phyloP scores from a whole-genome alignment of 1,140 invertebrate genomes.

The Lerema accius region DNA sequence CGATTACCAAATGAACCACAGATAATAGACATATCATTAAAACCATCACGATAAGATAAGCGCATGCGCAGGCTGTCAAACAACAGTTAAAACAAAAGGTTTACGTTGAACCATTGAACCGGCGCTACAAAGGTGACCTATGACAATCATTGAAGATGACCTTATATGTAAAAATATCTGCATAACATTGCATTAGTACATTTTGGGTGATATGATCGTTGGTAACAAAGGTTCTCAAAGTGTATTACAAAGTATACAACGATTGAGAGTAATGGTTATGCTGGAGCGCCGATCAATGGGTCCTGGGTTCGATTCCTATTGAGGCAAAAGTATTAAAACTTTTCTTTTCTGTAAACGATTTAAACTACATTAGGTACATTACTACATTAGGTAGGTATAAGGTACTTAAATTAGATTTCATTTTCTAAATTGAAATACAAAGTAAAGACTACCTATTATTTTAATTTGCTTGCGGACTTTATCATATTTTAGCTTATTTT shows the following conservation, averaged over 20 bases:
- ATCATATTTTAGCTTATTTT: no score
- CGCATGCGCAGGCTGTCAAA: neutral
- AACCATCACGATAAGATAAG: conserved; percentile 2
- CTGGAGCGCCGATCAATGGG: no score
- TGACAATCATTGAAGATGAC: conserved; percentile 10
- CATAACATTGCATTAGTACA: conserved; percentile 22
- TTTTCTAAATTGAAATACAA: no score
- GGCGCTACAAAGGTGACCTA: conserved; percentile 7
- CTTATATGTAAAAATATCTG: conserved; percentile 19
- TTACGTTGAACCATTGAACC: neutral
- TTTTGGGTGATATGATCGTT: conserved; percentile 10
- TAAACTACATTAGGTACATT: no score
- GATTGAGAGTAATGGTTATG: no score
- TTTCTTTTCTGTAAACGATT: no score
- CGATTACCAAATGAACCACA: conserved; percentile 10
- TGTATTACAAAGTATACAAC: neutral
- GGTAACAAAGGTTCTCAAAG: conserved; percentile 1
- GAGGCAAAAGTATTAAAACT: no score
- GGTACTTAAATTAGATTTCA: no score
- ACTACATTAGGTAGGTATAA: no score
- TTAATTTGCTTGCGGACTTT: no score
- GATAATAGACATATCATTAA: conserved; percentile 3
- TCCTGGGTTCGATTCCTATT: no score
- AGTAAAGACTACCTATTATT: no score
- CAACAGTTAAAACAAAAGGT: conserved; percentile 9